Evolutionary conservation across 2,888 invertebrate species (phyloP), one percentile per base, ranked within the genome.

Genomic region (Sturmia bella): DNA sequence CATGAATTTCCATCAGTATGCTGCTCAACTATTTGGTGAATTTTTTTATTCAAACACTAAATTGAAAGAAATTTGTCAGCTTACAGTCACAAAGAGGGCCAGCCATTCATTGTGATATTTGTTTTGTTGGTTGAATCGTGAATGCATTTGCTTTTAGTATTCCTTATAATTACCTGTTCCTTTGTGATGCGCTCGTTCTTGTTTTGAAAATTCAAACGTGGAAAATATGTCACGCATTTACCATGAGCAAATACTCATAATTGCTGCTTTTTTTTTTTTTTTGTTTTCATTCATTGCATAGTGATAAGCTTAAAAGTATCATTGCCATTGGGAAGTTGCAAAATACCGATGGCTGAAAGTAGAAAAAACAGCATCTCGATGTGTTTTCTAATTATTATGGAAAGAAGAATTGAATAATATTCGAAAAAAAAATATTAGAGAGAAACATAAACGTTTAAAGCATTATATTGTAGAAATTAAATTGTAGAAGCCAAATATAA

Each of bases 121-220:
- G 27, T 61, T 45, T 52, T 56, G 12, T 66, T 52, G 19, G 7
- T 39, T 68, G 45, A 52, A 52, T 66, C 41, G 32, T 27, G 59
- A 52, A 61, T 24, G 27, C 6, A 21, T 41, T 54, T 7, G 21
- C 17, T 66, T 27, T 64, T 5, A 50, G 32, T 27, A 70, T 61
- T 57, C 27, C 50, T 80, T 43, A 75, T 80, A 70, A 72, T 68
- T 75, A 80, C 45, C 66, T 66, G 27, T 45, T 45, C 52, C 48
- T 70, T 75, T 75, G 61, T 72, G 12, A 41, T n/a, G 39, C 45
- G 39, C 56, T 74, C 74, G 74, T 68, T 59, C 17, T 50, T 41
- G 6, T 56, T 7, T 24, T 45, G 52, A 39, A 41, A 9, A 57
- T 21, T 27, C 15, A 48, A 24, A 59, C 4, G 37, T n/a, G 32